These are phyloP conservation scores for Ericerus pela DNA, from an alignment of 1,140 invertebrate genomes.

Conservation along the genomic window DNA sequence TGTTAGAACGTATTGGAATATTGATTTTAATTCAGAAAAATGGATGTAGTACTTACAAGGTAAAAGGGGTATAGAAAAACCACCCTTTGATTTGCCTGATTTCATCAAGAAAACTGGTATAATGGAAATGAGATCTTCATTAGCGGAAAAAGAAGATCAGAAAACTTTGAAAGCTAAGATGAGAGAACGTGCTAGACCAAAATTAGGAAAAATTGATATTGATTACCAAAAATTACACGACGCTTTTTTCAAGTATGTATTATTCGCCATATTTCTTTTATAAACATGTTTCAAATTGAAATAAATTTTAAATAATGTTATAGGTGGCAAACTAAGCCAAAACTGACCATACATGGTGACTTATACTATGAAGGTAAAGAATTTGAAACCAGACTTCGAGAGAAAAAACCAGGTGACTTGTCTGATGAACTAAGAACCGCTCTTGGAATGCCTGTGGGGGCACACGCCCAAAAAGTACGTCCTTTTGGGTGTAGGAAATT, in stretches of 20 bases:
- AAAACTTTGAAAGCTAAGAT: conserved; percentile 97
- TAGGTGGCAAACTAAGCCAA: conserved; percentile 95
- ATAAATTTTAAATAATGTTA: background rate
- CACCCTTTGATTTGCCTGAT: conserved; percentile 94
- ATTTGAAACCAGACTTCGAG: conserved; percentile 91
- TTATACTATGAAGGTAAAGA: conserved; percentile 99
- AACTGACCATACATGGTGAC: conserved; percentile 97
- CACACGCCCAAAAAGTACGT: conserved; percentile 56
- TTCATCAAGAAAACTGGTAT: conserved; percentile 99
- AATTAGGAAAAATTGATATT: conserved; percentile 98
- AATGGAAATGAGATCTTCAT: conserved; percentile 96
- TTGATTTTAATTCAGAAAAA: background rate
- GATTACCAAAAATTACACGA: conserved; percentile 99
- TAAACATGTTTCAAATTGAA: background rate
- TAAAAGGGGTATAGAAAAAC: conserved; percentile 97
- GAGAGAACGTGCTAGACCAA: conserved; percentile 90
- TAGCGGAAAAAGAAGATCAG: conserved; percentile 96
- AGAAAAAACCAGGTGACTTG: conserved; percentile 93
- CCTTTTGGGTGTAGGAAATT: background rate
- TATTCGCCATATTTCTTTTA: background rate
- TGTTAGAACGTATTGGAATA: too few relatives aligned
- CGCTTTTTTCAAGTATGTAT: conserved; percentile 83
- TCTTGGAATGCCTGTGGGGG: conserved; percentile 95
- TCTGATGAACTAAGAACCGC: conserved; percentile 91
- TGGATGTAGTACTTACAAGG: conserved; percentile 65